Conservation (phyloP, 1,140 invertebrate genomes). For the Bicyclus anynana region DNA sequence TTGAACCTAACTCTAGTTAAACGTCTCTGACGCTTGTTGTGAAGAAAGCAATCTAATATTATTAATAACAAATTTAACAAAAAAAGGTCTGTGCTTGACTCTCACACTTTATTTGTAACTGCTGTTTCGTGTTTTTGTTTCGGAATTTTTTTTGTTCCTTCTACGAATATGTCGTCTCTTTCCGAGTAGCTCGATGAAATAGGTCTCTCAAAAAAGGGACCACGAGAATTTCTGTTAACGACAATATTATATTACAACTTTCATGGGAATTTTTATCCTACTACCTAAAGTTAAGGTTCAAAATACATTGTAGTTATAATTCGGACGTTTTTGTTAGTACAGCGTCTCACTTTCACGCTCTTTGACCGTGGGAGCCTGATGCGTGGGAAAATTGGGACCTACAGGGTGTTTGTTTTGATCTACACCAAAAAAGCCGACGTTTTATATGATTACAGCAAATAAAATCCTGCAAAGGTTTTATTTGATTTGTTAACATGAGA, state of each 20-base stretch:
- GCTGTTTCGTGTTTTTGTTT: too few relatives aligned
- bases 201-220: constrained; percentile 7
- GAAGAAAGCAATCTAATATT: too few relatives aligned
- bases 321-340: not conserved
- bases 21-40: too few relatives aligned
- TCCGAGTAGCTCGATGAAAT: not conserved
- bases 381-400: constrained; percentile 9
- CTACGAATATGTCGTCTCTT: too few relatives aligned
- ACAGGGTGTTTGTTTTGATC: not conserved
- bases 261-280: not conserved
- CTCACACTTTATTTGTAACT: too few relatives aligned
- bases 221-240: constrained; percentile 16
- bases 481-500: too few relatives aligned
- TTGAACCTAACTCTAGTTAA: too few relatives aligned
- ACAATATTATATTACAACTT: not conserved
- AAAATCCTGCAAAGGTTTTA: too few relatives aligned
- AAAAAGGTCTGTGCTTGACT: too few relatives aligned
- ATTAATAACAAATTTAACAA: too few relatives aligned
- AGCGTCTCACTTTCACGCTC: constrained; percentile 17
- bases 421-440: not conserved
- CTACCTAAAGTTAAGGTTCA: not conserved
- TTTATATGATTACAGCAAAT: too few relatives aligned
- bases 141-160: not conserved
- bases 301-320: not conserved
- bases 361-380: constrained; percentile 14